Evolutionary conservation across 2,888 invertebrate species (phyloP).

Genomic region (Acleris holmiana): DNA sequence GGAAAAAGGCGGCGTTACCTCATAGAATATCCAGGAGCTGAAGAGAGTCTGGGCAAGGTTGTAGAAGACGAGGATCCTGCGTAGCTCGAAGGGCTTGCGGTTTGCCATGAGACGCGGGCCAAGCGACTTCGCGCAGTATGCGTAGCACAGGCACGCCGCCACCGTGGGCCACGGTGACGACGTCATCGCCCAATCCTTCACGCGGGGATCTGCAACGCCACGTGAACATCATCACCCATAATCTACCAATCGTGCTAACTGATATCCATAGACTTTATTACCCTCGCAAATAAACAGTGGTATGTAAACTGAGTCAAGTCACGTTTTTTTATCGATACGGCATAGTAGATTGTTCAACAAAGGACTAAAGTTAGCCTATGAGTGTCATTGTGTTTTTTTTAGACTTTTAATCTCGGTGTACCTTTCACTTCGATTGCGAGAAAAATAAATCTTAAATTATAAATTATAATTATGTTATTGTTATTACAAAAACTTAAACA

Average conservation of each 20-base stretch:
- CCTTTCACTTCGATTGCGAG: no score
- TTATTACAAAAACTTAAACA: no score
- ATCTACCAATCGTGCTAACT: constrained; percentile 12
- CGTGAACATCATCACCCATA: constrained; percentile 21
- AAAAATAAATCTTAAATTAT: no score
- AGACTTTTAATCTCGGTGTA: no score
- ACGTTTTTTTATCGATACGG: constrained; percentile 12
- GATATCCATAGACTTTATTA: constrained; percentile 17
- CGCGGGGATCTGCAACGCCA: constrained; percentile 91
- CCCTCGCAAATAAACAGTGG: constrained; percentile 3
- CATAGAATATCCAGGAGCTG: constrained; percentile 96
- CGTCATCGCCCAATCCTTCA: constrained; percentile 95
- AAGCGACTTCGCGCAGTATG: constrained; percentile 91
- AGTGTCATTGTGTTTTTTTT: no score
- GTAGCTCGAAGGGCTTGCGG: constrained; percentile 93
- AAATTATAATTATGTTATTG: no score
- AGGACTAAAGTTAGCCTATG: no score
- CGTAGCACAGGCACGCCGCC: constrained; percentile 92
- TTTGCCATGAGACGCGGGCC: constrained; percentile 96
- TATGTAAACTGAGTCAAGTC: constrained; percentile 15
- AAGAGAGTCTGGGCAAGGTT: constrained; percentile 95
- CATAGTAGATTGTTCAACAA: no score
- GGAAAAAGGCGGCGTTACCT: constrained; percentile 83
- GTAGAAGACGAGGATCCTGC: constrained; percentile 91
- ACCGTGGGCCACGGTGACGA: constrained; percentile 94